Conservation (phyloP, 2,888 invertebrate genomes). For the Capitulum mitella region DNA sequence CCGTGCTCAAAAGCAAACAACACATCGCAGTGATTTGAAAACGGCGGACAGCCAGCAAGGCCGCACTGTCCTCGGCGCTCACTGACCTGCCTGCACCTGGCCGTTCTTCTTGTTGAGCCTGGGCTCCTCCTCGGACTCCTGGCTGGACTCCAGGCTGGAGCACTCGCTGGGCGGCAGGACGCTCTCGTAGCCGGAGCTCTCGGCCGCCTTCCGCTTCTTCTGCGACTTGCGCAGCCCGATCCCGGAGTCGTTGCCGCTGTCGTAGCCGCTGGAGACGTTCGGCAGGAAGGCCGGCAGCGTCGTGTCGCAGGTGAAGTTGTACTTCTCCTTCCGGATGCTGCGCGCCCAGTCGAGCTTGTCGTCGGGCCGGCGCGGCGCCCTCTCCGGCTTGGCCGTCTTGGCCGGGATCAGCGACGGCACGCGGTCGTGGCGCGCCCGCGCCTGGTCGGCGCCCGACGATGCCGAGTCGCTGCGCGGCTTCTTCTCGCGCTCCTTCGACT, state of each 20-base stretch:
- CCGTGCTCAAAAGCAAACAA: no score
- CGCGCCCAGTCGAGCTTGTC: not conserved
- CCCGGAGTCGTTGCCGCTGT: constrained; percentile 30
- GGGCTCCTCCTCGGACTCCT: constrained; percentile 42
- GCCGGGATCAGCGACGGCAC: not conserved
- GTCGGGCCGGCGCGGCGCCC: not conserved
- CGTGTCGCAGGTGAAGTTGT: constrained; percentile 16
- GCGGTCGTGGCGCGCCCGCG: not conserved
- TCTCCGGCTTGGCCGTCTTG: not conserved
- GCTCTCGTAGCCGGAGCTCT: constrained; percentile 82
- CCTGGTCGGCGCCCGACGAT: not conserved
- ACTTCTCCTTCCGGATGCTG: not conserved
- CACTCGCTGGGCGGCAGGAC: constrained; percentile 76
- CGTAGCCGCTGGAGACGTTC: constrained; percentile 19
- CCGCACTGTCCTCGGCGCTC: no score
- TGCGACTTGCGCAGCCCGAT: constrained; percentile 28
- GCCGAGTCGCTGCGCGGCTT: not conserved
- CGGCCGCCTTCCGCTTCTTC: constrained; percentile 53
- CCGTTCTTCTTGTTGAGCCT: constrained; percentile 29
- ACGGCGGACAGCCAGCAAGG: no score
- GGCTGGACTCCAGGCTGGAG: constrained; percentile 68
- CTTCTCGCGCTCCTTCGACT: not conserved
- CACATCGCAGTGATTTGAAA: no score
- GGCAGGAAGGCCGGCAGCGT: constrained; percentile 20
- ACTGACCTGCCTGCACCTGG: constrained; percentile 26